A percentile compares a stretch with the other conserved stretches of the same genome.
These are phyloP conservation scores for Drosophila arizonae DNA, from an alignment of 1,140 invertebrate genomes.

Conservation along the genomic window DNA sequence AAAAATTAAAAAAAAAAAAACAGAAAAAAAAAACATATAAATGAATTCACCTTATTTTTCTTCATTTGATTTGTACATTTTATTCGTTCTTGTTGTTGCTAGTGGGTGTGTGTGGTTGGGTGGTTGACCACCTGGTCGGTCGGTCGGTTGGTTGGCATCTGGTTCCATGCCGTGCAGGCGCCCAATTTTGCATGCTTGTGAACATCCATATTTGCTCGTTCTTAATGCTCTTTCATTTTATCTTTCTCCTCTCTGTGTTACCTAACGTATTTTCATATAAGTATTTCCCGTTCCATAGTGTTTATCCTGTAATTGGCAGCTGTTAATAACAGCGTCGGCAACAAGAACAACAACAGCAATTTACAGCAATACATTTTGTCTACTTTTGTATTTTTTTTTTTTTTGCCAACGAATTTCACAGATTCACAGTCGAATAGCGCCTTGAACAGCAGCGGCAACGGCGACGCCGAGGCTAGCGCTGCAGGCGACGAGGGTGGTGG, in stretches of 20 bases:
- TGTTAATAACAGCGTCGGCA: slow-evolving; percentile 1
- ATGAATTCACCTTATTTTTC: slow-evolving; percentile 35
- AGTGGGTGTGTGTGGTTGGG: neutral
- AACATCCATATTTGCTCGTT: slow-evolving; percentile 23
- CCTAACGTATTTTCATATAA: neutral
- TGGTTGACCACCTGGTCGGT: too few species aligned
- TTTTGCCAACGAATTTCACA: slow-evolving; percentile 28
- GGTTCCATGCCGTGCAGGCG: slow-evolving; percentile 20
- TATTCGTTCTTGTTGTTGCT: slow-evolving; percentile 38
- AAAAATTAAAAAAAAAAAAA: slow-evolving; percentile 27
- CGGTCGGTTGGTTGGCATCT: too few species aligned
- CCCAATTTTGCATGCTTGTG: slow-evolving; percentile 55
- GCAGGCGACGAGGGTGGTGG: slow-evolving; percentile 14
- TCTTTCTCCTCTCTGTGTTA: slow-evolving; percentile 6
- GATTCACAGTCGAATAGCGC: slow-evolving; percentile 74
- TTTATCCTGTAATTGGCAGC: slow-evolving; percentile 6
- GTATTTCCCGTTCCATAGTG: neutral
- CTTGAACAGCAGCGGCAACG: slow-evolving; percentile 50
- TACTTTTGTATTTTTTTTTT: slow-evolving; percentile 13
- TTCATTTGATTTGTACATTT: slow-evolving; percentile 37
- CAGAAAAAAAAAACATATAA: slow-evolving; percentile 34
- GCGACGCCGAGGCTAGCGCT: slow-evolving; percentile 27
- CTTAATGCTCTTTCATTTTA: slow-evolving; percentile 13
- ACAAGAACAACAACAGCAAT: slow-evolving; percentile 15
- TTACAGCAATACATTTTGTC: slow-evolving; percentile 18